Evolutionary conservation across 2,888 invertebrate species (phyloP).

Genomic region (Plagodis dolabraria): DNA sequence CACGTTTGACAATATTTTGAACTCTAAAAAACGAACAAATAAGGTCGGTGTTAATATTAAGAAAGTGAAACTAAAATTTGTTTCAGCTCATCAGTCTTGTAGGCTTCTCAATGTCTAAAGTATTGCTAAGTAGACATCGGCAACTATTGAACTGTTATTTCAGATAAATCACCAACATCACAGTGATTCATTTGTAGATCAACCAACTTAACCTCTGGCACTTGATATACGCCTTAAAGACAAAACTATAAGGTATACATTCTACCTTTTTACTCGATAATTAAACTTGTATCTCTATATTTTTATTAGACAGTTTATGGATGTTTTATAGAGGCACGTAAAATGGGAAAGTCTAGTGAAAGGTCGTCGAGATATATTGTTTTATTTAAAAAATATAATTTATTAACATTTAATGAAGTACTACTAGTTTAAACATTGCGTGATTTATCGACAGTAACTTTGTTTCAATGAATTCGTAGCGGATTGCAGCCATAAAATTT

Average conservation of each 20-base stretch:
- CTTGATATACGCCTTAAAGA: conserved; percentile 27
- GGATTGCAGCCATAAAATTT: conserved; percentile 26
- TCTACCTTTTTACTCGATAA: conserved; percentile 30
- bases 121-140: conserved; percentile 55
- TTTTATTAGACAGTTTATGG: conserved; percentile 63
- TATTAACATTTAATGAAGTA: conserved; percentile 50
- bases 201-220: conserved; percentile 32
- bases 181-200: conserved; percentile 63
- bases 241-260: conserved; percentile 33
- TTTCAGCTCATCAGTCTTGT: conserved; percentile 30
- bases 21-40: conserved; percentile 11
- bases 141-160: conserved; percentile 61
- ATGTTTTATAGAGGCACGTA: conserved; percentile 55
- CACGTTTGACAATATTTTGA: conserved; percentile 4
- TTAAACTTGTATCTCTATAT: conserved; percentile 35
- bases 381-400: conserved; percentile 46
- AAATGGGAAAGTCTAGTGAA: conserved; percentile 70
- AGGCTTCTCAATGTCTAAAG: conserved; percentile 34
- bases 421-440: conserved; percentile 37
- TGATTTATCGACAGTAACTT: conserved; percentile 38
- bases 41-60: conserved; percentile 10
- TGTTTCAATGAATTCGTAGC: conserved; percentile 26
- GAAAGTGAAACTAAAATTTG: neutral
- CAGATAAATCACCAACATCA: conserved; percentile 64
- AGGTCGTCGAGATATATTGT: conserved; percentile 63